Evolutionary conservation across 2,888 invertebrate species (phyloP).

Genomic region (Sussaba pulchella): DNA sequence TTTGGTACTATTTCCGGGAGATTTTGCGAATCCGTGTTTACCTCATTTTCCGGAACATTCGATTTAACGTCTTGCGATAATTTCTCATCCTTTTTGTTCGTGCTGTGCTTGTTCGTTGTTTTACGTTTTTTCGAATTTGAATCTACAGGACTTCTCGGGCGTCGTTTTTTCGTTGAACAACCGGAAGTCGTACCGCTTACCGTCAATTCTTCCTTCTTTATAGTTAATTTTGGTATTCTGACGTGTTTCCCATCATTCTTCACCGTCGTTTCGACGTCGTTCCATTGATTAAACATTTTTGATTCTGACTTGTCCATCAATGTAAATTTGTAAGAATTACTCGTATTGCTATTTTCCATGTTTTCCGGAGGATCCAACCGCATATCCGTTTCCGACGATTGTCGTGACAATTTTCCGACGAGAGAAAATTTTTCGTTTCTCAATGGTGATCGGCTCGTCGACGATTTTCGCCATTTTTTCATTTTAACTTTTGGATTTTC

Average conservation of each 20-base stretch:
- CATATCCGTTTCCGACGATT: constrained; percentile 42
- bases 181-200: background rate
- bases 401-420: constrained; percentile 57
- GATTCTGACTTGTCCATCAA: constrained; percentile 42
- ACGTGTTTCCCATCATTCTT: constrained; percentile 56
- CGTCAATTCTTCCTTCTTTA: constrained; percentile 70
- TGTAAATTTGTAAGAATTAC: constrained; percentile 50
- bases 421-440: constrained; percentile 49
- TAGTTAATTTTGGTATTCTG: constrained; percentile 74
- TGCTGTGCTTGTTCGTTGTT: constrained; percentile 14
- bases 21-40: constrained; percentile 60
- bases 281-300: constrained; percentile 35
- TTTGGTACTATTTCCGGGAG: constrained; percentile 80
- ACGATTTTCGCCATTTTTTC: constrained; percentile 72
- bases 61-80: constrained; percentile 45
- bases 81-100: constrained; percentile 45
- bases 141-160: constrained; percentile 43
- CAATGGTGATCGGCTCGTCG: constrained; percentile 36
- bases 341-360: constrained; percentile 35
- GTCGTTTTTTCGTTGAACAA: constrained; percentile 33
- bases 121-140: constrained; percentile 25
- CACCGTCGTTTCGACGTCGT: constrained; percentile 37
- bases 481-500: constrained; percentile 76
- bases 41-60: constrained; percentile 32
- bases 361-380: constrained; percentile 33